phyloP scores from a whole-genome alignment of 2,113 vertebrate genomes.

The Odobenus rosmarus region DNA sequence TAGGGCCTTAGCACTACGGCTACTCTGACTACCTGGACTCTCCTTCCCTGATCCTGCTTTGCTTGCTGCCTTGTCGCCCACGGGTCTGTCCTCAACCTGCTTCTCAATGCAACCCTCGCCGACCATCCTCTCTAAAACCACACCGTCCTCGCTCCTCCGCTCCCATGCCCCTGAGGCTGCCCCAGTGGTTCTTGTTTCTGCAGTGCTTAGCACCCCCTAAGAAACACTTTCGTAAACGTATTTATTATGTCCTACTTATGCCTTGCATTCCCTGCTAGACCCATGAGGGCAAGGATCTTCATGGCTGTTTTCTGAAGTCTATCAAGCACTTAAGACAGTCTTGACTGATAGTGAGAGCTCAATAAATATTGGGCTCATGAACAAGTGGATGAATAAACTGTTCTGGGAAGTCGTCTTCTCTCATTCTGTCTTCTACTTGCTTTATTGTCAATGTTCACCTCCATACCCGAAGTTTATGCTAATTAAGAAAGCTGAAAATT shows the following conservation, averaged over 20 bases:
- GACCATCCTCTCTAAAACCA: not conserved
- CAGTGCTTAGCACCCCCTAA: not conserved
- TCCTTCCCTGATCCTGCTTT: not conserved
- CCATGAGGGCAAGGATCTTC: not conserved
- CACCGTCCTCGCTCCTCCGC: fast-evolving
- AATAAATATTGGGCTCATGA: not conserved
- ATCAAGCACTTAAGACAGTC: not conserved
- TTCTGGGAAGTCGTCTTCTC: not conserved
- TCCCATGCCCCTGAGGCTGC: too few relatives aligned
- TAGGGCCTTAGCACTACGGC: not conserved
- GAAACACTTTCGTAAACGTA: not conserved
- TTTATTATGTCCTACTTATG: not conserved
- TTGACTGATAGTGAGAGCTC: not conserved
- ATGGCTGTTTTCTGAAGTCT: not conserved
- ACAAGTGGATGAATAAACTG: not conserved
- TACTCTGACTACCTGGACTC: not conserved
- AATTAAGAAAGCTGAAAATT: not conserved
- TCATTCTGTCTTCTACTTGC: not conserved
- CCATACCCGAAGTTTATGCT: not conserved
- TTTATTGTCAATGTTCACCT: not conserved
- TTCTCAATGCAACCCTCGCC: not conserved
- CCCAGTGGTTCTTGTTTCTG: not conserved
- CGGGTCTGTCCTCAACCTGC: not conserved
- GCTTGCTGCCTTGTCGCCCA: not conserved
- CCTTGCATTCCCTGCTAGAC: not conserved